Conservation (phyloP, 2,888 invertebrate species). For the Cremastinae sp. region DNA sequence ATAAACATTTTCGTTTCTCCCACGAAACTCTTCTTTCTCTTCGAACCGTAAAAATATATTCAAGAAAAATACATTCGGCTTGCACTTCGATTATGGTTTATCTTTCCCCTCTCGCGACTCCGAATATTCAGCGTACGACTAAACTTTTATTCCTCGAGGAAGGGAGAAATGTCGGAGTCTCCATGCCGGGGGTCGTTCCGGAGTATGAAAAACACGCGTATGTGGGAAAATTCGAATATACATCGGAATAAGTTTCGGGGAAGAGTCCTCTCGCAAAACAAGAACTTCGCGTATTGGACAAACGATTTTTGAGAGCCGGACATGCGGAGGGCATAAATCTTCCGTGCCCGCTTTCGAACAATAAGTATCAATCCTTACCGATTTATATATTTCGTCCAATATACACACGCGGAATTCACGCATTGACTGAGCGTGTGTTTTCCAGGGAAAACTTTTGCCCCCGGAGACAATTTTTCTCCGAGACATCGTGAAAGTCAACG, state of each 20-base stretch:
- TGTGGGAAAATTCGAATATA: slow-evolving; percentile 8
- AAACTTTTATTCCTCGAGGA: slow-evolving; percentile 41
- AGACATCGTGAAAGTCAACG: slow-evolving; percentile 46
- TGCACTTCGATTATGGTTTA: slow-evolving; percentile 51
- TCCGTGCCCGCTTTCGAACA: slow-evolving; percentile 51
- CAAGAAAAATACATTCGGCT: slow-evolving; percentile 26
- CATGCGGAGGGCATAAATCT: slow-evolving; percentile 57
- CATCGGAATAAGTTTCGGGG: background rate
- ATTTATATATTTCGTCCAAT: slow-evolving; percentile 13
- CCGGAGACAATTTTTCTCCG: slow-evolving; percentile 39
- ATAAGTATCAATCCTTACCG: slow-evolving; percentile 63
- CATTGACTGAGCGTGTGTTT: slow-evolving; percentile 51
- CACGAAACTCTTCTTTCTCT: background rate
- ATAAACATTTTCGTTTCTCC: background rate
- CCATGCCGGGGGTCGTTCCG: background rate
- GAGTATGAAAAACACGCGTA: background rate
- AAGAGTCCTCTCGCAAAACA: slow-evolving; percentile 18
- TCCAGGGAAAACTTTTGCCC: slow-evolving; percentile 48
- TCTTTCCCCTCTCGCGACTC: slow-evolving; percentile 29
- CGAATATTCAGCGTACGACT: slow-evolving; percentile 27
- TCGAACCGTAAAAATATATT: slow-evolving; percentile 40
- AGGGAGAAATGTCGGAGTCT: slow-evolving; percentile 16
- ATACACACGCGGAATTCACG: background rate
- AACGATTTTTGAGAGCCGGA: slow-evolving; percentile 39
- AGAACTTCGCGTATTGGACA: slow-evolving; percentile 33